Evolutionary conservation across 2,797 vertebrate species (phyloP), one percentile per base, ranked within the genome.

Genomic region (Spheniscus humboldti): DNA sequence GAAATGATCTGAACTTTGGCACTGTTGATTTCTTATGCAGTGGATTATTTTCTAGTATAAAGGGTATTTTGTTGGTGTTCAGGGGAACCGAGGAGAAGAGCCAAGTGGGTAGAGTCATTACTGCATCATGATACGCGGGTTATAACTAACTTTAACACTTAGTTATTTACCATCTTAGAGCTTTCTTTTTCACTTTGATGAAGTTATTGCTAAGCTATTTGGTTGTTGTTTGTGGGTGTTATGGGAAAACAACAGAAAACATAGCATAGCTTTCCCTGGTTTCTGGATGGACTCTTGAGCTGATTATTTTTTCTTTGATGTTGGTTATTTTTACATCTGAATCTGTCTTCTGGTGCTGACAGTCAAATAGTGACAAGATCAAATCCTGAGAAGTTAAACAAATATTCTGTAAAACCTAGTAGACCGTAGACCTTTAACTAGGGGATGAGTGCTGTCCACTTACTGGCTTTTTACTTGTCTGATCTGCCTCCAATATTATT

Each of bases 51-150:
- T 81, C 39, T 73, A 22, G 4, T 27, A 25, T 67, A 67, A 63
- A 52, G 18, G 3, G 2, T 39, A 33, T 37, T 89, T 82, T 55
- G 2, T 63, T 75, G n/a, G 16, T 66, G 27, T 53, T 27, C 13
- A 55, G 23, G 9, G 10, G 22, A 55, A 50, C 2, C 2, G 20
- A 73, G 7, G 53, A 78, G 35, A 50, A 50, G n/a, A 74, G 12
- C 9, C 15, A 66, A 37, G 10, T n/a, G 14, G 12, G 4, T 23
- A 39, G 18, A 77, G 18, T 30, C 68, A 48, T 55, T 62, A 33
- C 7, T 8, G 5, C 6, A 18, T 25, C n/a, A 41, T 43, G n/a
- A 66, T 59, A 45, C 0, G 1, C 41, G n/a, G 7, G 13, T 1
- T 64, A 24, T 53, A 63, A 10, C 4, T 72, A 50, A 41, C 25